Base-by-base conservation (phyloP, 2,113 vertebrate genomes). In the Dromaius novaehollandiae region DNA sequence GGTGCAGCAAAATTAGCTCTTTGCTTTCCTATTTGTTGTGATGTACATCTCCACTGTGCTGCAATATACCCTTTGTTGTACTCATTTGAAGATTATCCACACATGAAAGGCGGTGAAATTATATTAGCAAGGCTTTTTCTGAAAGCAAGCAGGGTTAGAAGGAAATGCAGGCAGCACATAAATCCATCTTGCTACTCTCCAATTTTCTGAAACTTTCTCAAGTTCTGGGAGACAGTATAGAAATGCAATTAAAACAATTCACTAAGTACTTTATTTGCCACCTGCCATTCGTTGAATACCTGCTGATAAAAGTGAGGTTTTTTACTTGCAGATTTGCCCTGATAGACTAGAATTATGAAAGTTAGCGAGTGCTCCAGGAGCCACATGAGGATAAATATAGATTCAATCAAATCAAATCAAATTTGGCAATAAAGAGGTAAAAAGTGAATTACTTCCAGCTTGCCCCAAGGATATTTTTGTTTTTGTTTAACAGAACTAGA, bases 321-420 rank as follows among this genome's bases (percentile, higher is more conserved):
- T 98, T 98, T 97, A 98, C 97, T 98, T 98, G 98, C 98, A 98
- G 97, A 98, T 98, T 98, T 97, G 90, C 86, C 95, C 96, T 98
- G 97, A 98, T 97, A 98, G 95, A 96, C 82, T 97, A 53, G 97
- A 98, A 98, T 98, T 97, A 98, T 53, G 82, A 97, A 98, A 97
- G 95, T 97, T 97, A 19, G 3, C 6, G 7, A 95, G 97, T 97
- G 91, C 94, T 98, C 90, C 96, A 97, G 93, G 81, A 98, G 96
- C 92, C 94, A 93, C 97, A 97, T 89, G 95, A 97, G 73, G 90
- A 97, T 98, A 98, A 98, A 98, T 96, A 98, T 91, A 97, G 95
- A 97, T 94, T 92, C 78, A 95, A 97, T 98, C 97, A 97, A 98
- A 98, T 98, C 95, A 97, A 98, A 90, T 85, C 69, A 95, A 61